A percentile compares a stretch with the other conserved stretches of the same genome.
Evolutionary conservation across 2,888 invertebrate genomes (phyloP).

Genomic region (Globia sparganii): DNA sequence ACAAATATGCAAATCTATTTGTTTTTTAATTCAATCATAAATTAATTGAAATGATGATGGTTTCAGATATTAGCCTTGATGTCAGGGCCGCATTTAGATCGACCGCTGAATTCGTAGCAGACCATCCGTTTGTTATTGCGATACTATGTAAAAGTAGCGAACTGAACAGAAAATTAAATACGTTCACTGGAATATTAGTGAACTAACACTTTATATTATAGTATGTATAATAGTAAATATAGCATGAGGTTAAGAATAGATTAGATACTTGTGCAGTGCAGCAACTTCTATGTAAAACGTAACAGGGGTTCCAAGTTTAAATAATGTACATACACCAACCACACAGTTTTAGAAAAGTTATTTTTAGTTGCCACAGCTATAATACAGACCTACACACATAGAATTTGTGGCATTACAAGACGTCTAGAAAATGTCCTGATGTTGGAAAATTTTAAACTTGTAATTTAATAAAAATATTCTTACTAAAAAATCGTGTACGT

Average conservation of each 20-base stretch:
- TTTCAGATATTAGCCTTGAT: slow-evolving; percentile 69
- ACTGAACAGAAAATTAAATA: slow-evolving; percentile 61
- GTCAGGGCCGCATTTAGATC: slow-evolving; percentile 67
- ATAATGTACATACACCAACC: slow-evolving; percentile 13
- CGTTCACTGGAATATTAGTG: slow-evolving; percentile 69
- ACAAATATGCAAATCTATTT: slow-evolving; percentile 5
- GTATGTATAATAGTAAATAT: slow-evolving; percentile 65
- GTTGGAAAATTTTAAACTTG: background rate
- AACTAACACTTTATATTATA: slow-evolving; percentile 61
- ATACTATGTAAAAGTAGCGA: slow-evolving; percentile 66
- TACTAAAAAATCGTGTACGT: background rate
- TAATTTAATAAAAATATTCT: background rate
- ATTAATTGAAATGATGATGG: slow-evolving; percentile 48
- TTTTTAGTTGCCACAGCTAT: background rate
- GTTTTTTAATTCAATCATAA: slow-evolving; percentile 9
- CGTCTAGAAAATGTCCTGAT: slow-evolving; percentile 1
- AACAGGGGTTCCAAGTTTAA: slow-evolving; percentile 6
- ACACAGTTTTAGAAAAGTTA: background rate
- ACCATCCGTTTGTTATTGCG: slow-evolving; percentile 71
- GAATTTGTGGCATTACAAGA: slow-evolving; percentile 47
- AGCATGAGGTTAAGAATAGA: slow-evolving; percentile 57
- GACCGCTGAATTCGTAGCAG: slow-evolving; percentile 65
- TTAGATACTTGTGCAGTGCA: slow-evolving; percentile 31
- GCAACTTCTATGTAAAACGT: slow-evolving; percentile 38
- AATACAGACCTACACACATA: slow-evolving; percentile 11